Conservation (phyloP, 2,888 invertebrate species). For the Orthosia cruda region DNA sequence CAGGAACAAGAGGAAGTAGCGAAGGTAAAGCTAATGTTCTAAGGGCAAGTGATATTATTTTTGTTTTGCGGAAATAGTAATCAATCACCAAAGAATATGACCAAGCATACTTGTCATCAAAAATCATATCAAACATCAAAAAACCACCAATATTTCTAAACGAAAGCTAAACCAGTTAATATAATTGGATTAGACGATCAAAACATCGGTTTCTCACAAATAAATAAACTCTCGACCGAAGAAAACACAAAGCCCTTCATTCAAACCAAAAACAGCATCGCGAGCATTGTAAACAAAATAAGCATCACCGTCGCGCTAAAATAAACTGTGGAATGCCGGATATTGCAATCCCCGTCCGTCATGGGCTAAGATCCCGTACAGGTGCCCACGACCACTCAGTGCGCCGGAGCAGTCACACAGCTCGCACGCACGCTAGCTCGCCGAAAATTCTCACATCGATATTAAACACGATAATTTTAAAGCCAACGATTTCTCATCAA, state of each 20-base stretch:
- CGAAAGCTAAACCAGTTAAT: background rate
- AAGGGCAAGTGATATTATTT: conserved; percentile 26
- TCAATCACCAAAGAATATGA: background rate
- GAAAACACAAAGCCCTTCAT: conserved; percentile 67
- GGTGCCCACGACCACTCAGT: conserved; percentile 75
- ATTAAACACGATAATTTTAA: conserved; percentile 77
- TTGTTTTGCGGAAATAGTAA: background rate
- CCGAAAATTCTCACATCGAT: conserved; percentile 73
- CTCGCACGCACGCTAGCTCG: conserved; percentile 71
- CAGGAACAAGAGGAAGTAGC: conserved; percentile 14
- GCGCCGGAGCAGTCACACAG: conserved; percentile 65
- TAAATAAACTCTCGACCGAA: conserved; percentile 44
- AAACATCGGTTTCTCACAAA: conserved; percentile 25
- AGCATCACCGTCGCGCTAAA: conserved; percentile 83
- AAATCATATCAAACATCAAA: background rate
- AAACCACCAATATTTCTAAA: background rate
- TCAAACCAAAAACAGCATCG: conserved; percentile 77
- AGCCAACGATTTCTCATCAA: conserved; percentile 24
- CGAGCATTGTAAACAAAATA: conserved; percentile 86
- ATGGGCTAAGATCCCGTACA: conserved; percentile 72
- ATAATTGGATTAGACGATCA: background rate
- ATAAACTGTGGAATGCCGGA: conserved; percentile 90
- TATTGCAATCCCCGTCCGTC: conserved; percentile 83
- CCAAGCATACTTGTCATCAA: background rate
- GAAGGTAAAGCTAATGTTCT: conserved; percentile 20